Evolutionary conservation across 1,140 invertebrate genomes (phyloP), one percentile per base, ranked within the genome.

Genomic region (Cydia fagiglandana): DNA sequence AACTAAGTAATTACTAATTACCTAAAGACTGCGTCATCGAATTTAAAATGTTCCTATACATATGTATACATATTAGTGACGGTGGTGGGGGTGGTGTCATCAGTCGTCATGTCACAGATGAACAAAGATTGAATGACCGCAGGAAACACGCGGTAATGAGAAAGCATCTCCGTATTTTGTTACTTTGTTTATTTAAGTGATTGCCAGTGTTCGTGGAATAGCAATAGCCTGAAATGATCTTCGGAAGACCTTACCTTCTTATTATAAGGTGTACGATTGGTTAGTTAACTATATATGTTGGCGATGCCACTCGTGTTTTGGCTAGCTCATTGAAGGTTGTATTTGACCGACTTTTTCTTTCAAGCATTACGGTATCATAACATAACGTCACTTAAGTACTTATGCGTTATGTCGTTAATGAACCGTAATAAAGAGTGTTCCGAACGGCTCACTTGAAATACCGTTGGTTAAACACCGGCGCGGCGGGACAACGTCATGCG

Each of bases 331-430:
- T 47, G 13, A 47, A 47, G 50, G 1, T 17, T 53, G 50, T n/a
- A n/a, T 6, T 53, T 53, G 53, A 56, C 53, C 53, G 53, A 56
- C 53, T 56, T 56, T 56, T 56, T 56, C 53, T 56, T 17, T 56
- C 53, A 9, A 17, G 53, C n/a, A 56, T 56, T 56, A 56, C 53
- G 53, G 53, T 56, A 56, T 56, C 53, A n/a, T 56, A 56, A 7
- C 53, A 20, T 56, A 56, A 56, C 53, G n/a, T 17, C 53, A 56
- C 17, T 7, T 24, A 24, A 24, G 24, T 24, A 24, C 24, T 15
- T 15, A 15, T n/a, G 53, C 53, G 53, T 56, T 50, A 17, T 56
- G 53, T 56, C 53, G 53, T 15, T 17, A 56, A 56, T 17, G 53
- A 56, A 56, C 53, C 53, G 53, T n/a, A 56, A 56, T n/a, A 2